These are phyloP conservation scores for Diabrotica balteata DNA, from an alignment of 2,888 invertebrate genomes.

Conservation along the genomic window DNA sequence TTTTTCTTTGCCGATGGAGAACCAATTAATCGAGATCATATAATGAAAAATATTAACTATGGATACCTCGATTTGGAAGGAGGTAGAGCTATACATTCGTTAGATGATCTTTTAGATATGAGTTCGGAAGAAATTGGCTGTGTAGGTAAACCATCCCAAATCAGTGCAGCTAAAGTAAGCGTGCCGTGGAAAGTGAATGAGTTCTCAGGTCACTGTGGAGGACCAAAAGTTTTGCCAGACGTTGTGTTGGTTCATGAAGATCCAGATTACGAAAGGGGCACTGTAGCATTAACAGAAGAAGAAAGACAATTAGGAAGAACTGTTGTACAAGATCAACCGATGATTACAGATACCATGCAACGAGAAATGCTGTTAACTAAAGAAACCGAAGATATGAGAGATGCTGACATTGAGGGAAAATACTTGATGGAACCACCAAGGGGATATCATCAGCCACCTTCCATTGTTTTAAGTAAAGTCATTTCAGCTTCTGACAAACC, in stretches of 20 bases:
- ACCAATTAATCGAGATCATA: not conserved
- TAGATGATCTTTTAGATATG: constrained; percentile 31
- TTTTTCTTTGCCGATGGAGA: constrained; percentile 17
- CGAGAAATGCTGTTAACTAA: constrained; percentile 38
- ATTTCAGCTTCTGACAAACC: constrained; percentile 13
- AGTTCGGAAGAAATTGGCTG: constrained; percentile 36
- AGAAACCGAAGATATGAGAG: constrained; percentile 33
- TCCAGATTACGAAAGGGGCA: not conserved
- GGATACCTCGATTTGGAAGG: constrained; percentile 25
- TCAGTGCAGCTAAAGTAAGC: not conserved
- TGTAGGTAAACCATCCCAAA: not conserved
- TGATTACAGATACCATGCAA: constrained; percentile 33
- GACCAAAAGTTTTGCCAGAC: constrained; percentile 36
- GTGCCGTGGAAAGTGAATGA: constrained; percentile 35
- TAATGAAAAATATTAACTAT: constrained; percentile 34
- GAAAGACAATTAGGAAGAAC: constrained; percentile 35
- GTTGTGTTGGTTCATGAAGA: constrained; percentile 28
- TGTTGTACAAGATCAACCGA: constrained; percentile 29
- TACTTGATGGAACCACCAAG: constrained; percentile 14
- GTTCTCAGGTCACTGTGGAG: constrained; percentile 21
- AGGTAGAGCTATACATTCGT: constrained; percentile 22
- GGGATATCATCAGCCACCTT: constrained; percentile 8
- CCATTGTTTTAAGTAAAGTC: constrained; percentile 24
- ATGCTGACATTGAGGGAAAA: constrained; percentile 34
- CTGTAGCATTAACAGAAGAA: constrained; percentile 19